A percentile compares a stretch with the other conserved stretches of the same genome.
Evolutionary conservation across 2,888 invertebrate genomes (phyloP).

Genomic region (Byasa hedistus): DNA sequence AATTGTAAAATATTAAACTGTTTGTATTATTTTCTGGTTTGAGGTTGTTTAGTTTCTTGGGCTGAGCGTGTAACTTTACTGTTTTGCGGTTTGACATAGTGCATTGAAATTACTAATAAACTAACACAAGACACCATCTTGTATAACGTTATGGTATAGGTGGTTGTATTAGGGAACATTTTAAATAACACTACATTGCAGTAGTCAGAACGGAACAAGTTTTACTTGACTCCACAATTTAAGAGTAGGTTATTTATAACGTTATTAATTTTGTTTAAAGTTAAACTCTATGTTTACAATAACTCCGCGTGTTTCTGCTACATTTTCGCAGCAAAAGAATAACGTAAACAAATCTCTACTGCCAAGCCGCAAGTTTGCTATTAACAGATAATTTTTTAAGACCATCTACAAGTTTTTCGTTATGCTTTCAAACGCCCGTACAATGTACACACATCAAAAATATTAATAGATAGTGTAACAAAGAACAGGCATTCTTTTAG

Average conservation of each 20-base stretch:
- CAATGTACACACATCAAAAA: slow-evolving; percentile 10
- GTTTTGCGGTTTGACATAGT: no score
- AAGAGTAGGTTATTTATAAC: background rate
- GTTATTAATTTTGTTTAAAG: slow-evolving; percentile 3
- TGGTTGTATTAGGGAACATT: no score
- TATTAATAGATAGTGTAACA: slow-evolving; percentile 14
- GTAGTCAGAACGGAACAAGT: background rate
- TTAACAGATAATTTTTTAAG: slow-evolving; percentile 23
- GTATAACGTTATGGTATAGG: no score
- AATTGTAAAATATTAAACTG: no score
- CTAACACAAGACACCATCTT: no score
- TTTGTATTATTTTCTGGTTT: no score
- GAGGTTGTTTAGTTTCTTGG: no score
- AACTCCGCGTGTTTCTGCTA: slow-evolving; percentile 13
- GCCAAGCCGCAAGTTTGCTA: slow-evolving; percentile 25
- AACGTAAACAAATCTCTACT: slow-evolving; percentile 24
- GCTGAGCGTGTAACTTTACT: no score
- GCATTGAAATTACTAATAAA: no score
- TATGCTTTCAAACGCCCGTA: slow-evolving; percentile 9
- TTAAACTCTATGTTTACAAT: slow-evolving; percentile 22
- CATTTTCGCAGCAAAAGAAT: slow-evolving; percentile 29
- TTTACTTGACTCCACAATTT: background rate
- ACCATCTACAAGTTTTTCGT: slow-evolving; percentile 18
- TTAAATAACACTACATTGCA: background rate
- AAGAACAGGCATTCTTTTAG: background rate